phyloP scores from a whole-genome alignment of 2,113 vertebrate species.

The Podocnemis expansa region DNA sequence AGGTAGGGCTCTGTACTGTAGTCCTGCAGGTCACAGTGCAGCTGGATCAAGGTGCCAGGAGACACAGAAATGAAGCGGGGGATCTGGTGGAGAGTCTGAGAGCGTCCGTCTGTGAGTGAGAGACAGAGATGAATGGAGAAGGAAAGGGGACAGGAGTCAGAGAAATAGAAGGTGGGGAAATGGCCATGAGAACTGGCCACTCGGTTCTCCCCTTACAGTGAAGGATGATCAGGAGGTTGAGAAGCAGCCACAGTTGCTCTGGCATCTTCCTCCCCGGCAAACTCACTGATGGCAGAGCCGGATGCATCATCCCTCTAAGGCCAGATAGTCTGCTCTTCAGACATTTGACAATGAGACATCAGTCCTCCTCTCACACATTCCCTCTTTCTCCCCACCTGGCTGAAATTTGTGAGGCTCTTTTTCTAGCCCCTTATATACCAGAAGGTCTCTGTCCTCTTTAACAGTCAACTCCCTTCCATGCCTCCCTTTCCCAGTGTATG shows the following conservation, averaged over 20 bases:
- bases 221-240: neutral
- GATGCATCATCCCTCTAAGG: neutral
- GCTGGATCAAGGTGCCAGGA: neutral
- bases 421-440: neutral
- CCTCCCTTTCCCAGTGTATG: neutral
- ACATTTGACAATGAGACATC: neutral
- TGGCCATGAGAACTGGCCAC: neutral
- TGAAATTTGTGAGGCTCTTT: neutral
- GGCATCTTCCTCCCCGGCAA: conserved; percentile 1
- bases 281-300: no score
- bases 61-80: no score
- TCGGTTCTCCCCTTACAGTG: neutral
- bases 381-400: no score
- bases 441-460: neutral
- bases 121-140: no score
- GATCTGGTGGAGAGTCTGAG: no score
- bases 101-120: no score
- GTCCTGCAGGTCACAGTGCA: conserved; percentile 20
- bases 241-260: neutral
- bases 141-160: no score
- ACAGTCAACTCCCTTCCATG: neutral
- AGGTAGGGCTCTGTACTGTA: neutral
- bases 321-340: neutral
- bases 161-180: neutral
- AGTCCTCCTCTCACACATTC: neutral